Evolutionary conservation across 2,888 invertebrate genomes (phyloP), one percentile per base, ranked within the genome.

Genomic region (Piscicola geometra): DNA sequence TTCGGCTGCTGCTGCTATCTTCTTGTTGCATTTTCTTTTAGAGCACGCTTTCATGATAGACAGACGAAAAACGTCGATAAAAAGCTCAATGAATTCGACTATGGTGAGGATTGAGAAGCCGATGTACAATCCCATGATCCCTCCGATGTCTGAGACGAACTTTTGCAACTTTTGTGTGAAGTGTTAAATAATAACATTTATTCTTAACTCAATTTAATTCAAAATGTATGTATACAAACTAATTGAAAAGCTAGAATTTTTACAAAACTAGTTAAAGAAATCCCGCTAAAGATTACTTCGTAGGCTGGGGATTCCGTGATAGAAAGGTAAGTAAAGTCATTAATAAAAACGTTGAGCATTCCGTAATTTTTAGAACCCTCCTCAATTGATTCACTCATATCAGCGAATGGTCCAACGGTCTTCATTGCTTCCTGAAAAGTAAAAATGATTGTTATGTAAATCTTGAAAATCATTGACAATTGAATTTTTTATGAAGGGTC

Each of bases 61-160:
- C 9, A 67, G 67, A 15, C 67, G 33, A 15, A 78, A 77, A 1
- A 82, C 41, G 30, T 81, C 80, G 15, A 81, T 80, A 12, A 82
- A 70, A 60, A 82, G 81, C 73, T 82, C 82, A 25, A 82, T 76
- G 28, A 84, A 80, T 77, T 85, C 85, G 3, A 84, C 83, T 1
- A 83, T 76, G 0, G 85, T 84, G 67, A 85, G 83, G 66, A 84
- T 83, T 0, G 84, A 84, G 30, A 85, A 79, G 3, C 85, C 85
- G 12, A 85, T 79, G 83, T 84, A 85, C 36, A 85, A 80, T 1
- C 85, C 85, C n/a, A 85, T 81, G 77, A 85, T 85, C n/a, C 85
- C 85, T 3, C 85, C 85, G 36, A 84, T 81, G 77, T 86, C 85
- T 33, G 84, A 85, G 36, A 85, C 82, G 77, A 86, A 81, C 9